phyloP scores from a whole-genome alignment of 2,797 vertebrate species.

The Spea hammondii region DNA sequence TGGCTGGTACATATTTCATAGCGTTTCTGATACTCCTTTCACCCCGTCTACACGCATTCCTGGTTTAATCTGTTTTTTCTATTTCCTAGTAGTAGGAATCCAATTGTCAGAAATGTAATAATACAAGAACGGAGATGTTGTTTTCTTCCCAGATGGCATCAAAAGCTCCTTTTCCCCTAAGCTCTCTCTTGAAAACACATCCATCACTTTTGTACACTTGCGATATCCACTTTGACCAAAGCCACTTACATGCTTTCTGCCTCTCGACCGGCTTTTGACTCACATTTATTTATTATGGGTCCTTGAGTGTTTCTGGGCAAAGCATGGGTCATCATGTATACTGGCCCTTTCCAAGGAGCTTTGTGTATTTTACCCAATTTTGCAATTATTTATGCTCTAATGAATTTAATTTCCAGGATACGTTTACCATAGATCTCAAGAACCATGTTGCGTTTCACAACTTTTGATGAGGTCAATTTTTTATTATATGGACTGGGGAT shows the following conservation, averaged over 20 bases:
- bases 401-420: slow-evolving; percentile 40
- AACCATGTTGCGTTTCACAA: slow-evolving; percentile 17
- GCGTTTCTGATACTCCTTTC: slow-evolving; percentile 26
- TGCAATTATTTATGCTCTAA: not conserved
- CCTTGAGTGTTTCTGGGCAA: slow-evolving; percentile 36
- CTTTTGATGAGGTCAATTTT: not conserved
- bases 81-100: slow-evolving; percentile 41
- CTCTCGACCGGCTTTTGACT: slow-evolving; percentile 34
- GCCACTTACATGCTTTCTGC: slow-evolving; percentile 31
- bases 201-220: slow-evolving; percentile 38
- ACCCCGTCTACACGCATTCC: slow-evolving; percentile 24
- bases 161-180: slow-evolving; percentile 10
- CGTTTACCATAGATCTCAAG: slow-evolving; percentile 38
- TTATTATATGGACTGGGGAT: too few relatives aligned
- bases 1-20: slow-evolving; percentile 7
- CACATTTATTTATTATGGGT: slow-evolving; percentile 41
- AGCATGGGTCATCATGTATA: slow-evolving; percentile 37
- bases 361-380: slow-evolving; percentile 5
- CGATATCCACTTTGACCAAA: slow-evolving; percentile 39
- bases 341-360: not conserved
- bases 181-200: slow-evolving; percentile 42
- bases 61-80: slow-evolving; percentile 31
- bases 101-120: slow-evolving; percentile 49
- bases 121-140: slow-evolving; percentile 36
- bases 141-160: slow-evolving; percentile 40